These are phyloP conservation scores for Napeogenes inachia DNA, from an alignment of 2,888 invertebrate species.

Conservation along the genomic window DNA sequence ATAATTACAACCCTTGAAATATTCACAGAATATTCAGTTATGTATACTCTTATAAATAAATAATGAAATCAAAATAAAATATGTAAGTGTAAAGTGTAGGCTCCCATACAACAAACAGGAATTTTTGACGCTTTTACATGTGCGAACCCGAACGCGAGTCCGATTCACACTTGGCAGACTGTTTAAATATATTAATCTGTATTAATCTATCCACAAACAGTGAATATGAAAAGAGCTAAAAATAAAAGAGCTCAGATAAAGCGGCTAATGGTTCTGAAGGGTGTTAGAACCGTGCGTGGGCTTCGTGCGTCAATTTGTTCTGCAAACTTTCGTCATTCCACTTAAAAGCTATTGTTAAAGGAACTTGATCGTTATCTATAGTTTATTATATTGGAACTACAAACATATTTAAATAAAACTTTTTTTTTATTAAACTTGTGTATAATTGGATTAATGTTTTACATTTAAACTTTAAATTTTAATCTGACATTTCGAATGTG, in stretches of 20 bases:
- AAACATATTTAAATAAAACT: not conserved
- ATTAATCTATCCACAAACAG: not conserved
- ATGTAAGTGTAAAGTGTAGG: too few relatives aligned
- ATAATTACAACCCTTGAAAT: too few relatives aligned
- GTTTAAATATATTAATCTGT: not conserved
- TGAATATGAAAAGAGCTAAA: not conserved
- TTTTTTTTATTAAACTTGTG: not conserved
- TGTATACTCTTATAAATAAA: too few relatives aligned
- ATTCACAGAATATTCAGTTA: too few relatives aligned
- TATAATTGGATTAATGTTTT: too few relatives aligned
- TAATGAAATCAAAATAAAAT: too few relatives aligned
- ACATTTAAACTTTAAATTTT: too few relatives aligned
- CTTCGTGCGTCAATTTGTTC: constrained; percentile 69
- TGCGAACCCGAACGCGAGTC: too few relatives aligned
- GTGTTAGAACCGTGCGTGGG: constrained; percentile 57
- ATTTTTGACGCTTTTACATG: too few relatives aligned
- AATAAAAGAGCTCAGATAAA: not conserved
- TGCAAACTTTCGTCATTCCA: constrained; percentile 57
- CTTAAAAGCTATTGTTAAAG: constrained; percentile 32
- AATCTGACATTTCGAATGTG: too few relatives aligned
- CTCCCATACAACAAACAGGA: too few relatives aligned
- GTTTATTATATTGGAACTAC: not conserved
- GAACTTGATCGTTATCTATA: not conserved
- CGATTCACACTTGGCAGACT: too few relatives aligned
- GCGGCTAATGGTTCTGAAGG: constrained; percentile 45